phyloP scores from a whole-genome alignment of 2,888 invertebrate genomes.

The Drosophila emarginata region DNA sequence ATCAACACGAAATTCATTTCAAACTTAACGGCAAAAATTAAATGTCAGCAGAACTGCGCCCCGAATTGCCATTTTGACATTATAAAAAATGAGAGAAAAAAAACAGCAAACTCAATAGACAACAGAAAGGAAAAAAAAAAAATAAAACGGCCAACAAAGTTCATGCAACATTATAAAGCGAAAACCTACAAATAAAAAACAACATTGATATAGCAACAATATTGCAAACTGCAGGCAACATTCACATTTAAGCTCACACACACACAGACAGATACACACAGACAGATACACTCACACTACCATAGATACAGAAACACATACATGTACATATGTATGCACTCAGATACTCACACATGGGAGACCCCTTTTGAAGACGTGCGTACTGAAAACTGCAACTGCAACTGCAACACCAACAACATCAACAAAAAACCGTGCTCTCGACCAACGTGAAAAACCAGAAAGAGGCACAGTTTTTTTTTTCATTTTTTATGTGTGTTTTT shows the following conservation, averaged over 20 bases:
- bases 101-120: conserved; percentile 32
- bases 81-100: conserved; percentile 24
- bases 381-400: conserved; percentile 56
- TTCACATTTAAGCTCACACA: conserved; percentile 44
- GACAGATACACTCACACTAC: conserved; percentile 18
- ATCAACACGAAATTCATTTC: conserved; percentile 25
- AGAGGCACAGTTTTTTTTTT: conserved; percentile 64
- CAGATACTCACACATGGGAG: conserved; percentile 38
- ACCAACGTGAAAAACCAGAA: conserved; percentile 75
- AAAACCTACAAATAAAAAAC: conserved; percentile 51
- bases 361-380: conserved; percentile 72
- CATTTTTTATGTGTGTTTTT: conserved; percentile 29
- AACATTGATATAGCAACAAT: conserved; percentile 50
- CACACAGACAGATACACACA: not conserved
- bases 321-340: conserved; percentile 9
- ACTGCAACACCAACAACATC: conserved; percentile 27
- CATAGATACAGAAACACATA: conserved; percentile 10
- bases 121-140: conserved; percentile 17
- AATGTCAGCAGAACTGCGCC: conserved; percentile 59
- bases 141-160: conserved; percentile 46
- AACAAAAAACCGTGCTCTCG: conserved; percentile 41
- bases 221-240: conserved; percentile 40
- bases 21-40: conserved; percentile 49
- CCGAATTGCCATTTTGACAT: conserved; percentile 58
- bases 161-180: conserved; percentile 62